A percentile compares a stretch with the other conserved stretches of the same genome.
These are phyloP conservation scores for Ctena decussata DNA, from an alignment of 2,888 invertebrate genomes.

Conservation along the genomic window DNA sequence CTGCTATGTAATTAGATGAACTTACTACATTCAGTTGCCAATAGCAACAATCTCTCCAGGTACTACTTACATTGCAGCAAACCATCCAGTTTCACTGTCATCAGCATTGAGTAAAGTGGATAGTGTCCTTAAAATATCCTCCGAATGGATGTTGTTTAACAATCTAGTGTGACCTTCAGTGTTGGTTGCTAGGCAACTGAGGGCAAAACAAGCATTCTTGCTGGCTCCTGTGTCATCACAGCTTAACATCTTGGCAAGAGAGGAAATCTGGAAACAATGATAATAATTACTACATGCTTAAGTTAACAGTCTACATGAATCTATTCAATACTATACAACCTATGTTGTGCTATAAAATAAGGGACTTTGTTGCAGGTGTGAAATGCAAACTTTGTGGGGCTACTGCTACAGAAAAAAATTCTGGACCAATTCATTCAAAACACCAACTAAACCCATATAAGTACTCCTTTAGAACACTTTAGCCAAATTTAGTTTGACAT, in stretches of 20 bases:
- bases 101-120: slow-evolving; percentile 80
- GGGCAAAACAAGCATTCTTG: slow-evolving; percentile 87
- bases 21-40: background rate
- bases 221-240: slow-evolving; percentile 85
- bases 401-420: too few species aligned
- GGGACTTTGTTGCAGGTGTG: too few species aligned
- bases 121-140: slow-evolving; percentile 82
- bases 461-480: too few species aligned
- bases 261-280: slow-evolving; percentile 82
- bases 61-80: slow-evolving; percentile 86
- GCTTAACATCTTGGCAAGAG: slow-evolving; percentile 85
- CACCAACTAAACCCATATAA: too few species aligned
- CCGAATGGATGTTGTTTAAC: slow-evolving; percentile 79
- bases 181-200: slow-evolving; percentile 86
- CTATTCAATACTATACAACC: too few species aligned
- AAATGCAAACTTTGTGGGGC: too few species aligned
- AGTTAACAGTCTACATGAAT: too few species aligned
- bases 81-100: slow-evolving; percentile 86
- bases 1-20: too few species aligned
- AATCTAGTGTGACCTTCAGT: slow-evolving; percentile 83
- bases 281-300: too few species aligned
- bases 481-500: too few species aligned
- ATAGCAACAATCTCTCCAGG: background rate
- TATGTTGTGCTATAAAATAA: too few species aligned
- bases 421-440: too few species aligned